These are phyloP conservation scores for Aporrectodea caliginosa DNA, from an alignment of 1,140 invertebrate genomes.

Conservation along the genomic window DNA sequence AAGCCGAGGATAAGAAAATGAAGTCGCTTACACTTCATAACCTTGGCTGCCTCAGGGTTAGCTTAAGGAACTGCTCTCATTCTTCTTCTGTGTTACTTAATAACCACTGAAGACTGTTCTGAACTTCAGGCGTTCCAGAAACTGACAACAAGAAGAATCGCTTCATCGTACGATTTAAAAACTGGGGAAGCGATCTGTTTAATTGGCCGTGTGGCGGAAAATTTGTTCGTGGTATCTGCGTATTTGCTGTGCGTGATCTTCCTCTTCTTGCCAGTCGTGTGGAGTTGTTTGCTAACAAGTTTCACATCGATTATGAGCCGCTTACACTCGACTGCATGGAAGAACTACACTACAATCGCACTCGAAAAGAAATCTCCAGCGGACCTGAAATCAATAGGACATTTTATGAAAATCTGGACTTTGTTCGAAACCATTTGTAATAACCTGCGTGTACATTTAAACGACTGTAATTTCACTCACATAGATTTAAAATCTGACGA, in stretches of 20 bases:
- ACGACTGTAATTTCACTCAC: too few species aligned
- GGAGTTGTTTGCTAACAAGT: constrained; percentile 53
- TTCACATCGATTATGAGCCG: constrained; percentile 42
- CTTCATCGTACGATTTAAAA: constrained; percentile 31
- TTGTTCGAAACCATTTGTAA: background rate
- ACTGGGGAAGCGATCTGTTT: constrained; percentile 27
- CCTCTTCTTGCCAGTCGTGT: constrained; percentile 33
- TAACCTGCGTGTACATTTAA: too few species aligned
- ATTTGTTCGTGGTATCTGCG: constrained; percentile 35
- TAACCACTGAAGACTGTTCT: too few species aligned
- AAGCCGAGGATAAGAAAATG: too few species aligned
- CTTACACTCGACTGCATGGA: constrained; percentile 46
- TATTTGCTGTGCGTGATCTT: constrained; percentile 43
- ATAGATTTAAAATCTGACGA: too few species aligned
- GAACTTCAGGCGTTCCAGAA: constrained; percentile 22
- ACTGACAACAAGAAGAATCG: constrained; percentile 19
- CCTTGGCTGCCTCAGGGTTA: too few species aligned
- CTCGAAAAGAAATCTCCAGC: background rate
- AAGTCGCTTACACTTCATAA: too few species aligned
- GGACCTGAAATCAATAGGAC: background rate
- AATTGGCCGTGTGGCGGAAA: constrained; percentile 26
- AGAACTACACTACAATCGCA: constrained; percentile 26
- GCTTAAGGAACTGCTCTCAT: too few species aligned
- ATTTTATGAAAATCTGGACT: background rate
- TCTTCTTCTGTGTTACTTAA: too few species aligned